Evolutionary conservation across 2,113 vertebrate species (phyloP).

Genomic region (Prunella himalayana): DNA sequence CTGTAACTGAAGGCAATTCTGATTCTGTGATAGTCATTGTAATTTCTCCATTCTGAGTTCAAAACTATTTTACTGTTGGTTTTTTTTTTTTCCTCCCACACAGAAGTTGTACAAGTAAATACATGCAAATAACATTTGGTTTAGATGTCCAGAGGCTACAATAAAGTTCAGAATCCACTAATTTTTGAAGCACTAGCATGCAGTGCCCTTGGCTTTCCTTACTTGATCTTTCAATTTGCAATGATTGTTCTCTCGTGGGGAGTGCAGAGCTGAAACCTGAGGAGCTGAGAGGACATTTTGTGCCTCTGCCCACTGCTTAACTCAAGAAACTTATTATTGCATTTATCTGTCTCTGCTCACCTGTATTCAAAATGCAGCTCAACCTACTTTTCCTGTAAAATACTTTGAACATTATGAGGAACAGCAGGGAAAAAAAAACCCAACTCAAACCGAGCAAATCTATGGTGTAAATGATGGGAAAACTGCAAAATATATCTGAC

Average conservation of each 20-base stretch:
- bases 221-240: not conserved
- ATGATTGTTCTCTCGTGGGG: not conserved
- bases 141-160: slow-evolving; percentile 13
- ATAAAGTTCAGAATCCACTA: not conserved
- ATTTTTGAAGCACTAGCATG: not conserved
- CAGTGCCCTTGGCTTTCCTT: not conserved
- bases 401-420: not conserved
- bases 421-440: not conserved
- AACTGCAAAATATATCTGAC: not conserved
- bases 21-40: not conserved
- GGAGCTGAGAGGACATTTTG: not conserved
- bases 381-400: not conserved
- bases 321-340: not conserved
- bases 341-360: not conserved
- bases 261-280: not conserved
- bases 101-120: not conserved
- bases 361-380: not conserved
- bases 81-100: not conserved
- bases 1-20: not conserved
- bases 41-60: not conserved
- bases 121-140: not conserved
- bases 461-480: not conserved
- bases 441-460: not conserved
- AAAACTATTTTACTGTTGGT: not conserved
- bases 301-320: not conserved